phyloP scores from a whole-genome alignment of 1,140 invertebrate species.

The Rhyacophila brunnea region DNA sequence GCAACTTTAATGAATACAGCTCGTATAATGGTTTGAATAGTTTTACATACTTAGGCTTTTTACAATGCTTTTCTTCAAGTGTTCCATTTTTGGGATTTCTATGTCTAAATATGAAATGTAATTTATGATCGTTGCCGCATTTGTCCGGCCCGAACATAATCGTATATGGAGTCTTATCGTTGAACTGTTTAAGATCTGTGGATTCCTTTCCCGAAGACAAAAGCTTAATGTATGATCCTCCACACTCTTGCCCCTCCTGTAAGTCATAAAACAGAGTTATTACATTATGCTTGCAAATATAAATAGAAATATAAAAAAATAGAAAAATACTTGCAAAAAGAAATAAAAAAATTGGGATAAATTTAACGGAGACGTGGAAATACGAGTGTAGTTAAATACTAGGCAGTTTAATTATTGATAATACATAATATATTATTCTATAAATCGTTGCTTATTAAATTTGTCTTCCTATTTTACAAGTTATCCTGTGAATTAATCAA shows the following conservation, averaged over 20 bases:
- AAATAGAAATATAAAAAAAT: too few species aligned
- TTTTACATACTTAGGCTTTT: slow-evolving; percentile 72
- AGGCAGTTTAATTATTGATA: too few species aligned
- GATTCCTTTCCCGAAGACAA: slow-evolving; percentile 67
- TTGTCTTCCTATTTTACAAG: too few species aligned
- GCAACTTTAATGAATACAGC: too few species aligned
- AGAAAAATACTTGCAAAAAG: too few species aligned
- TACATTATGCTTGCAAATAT: neutral
- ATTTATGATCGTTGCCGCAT: slow-evolving; percentile 93
- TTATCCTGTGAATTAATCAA: too few species aligned
- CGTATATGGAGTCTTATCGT: slow-evolving; percentile 95
- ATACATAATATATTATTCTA: too few species aligned
- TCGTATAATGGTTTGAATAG: too few species aligned
- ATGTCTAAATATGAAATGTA: slow-evolving; percentile 98
- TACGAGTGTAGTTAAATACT: too few species aligned
- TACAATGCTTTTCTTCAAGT: slow-evolving; percentile 88
- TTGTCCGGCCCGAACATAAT: slow-evolving; percentile 99
- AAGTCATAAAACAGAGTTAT: slow-evolving; percentile 40
- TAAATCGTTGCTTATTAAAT: too few species aligned
- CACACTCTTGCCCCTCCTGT: slow-evolving; percentile 97
- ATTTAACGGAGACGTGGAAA: too few species aligned
- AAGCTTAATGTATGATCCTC: slow-evolving; percentile 96
- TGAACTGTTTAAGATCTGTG: slow-evolving; percentile 78
- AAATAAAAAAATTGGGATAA: too few species aligned
- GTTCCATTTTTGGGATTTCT: slow-evolving; percentile 91